A percentile compares a stretch with the other conserved stretches of the same genome.
Evolutionary conservation across 2,797 vertebrate species (phyloP).

Genomic region (Acanthornis magna): DNA sequence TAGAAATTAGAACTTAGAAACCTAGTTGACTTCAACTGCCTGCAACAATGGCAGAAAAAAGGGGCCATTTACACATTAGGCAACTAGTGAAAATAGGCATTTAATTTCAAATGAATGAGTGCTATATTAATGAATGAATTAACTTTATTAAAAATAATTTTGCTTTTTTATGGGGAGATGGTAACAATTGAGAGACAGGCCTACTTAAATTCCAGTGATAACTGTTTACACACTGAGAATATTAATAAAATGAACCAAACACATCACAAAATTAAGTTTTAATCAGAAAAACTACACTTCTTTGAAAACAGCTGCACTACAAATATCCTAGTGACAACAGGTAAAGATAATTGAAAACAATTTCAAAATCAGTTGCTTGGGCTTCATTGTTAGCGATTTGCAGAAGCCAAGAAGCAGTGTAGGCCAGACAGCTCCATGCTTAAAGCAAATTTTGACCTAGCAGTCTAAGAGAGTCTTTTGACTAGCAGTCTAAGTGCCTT

Average conservation of each 20-base stretch:
- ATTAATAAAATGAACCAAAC: neutral
- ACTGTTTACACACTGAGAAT: neutral
- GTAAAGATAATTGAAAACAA: neutral
- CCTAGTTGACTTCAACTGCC: neutral
- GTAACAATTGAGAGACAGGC: neutral
- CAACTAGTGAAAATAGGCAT: neutral
- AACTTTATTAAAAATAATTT: neutral
- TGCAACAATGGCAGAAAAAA: neutral
- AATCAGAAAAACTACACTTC: neutral
- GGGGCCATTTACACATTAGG: neutral
- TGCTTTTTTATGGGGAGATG: neutral
- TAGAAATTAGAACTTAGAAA: neutral
- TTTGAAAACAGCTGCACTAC: neutral
- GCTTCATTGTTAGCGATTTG: neutral
- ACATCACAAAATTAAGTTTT: neutral
- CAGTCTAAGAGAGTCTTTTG: neutral
- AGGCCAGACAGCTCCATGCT: neutral
- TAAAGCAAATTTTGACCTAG: neutral
- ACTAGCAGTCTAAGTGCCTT: no score
- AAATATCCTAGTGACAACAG: neutral
- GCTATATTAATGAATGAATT: neutral
- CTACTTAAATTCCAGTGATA: neutral
- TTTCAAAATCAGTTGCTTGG: rapidly evolving
- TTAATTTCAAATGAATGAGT: neutral
- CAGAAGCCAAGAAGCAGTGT: neutral